Evolutionary conservation across 1,140 invertebrate species (phyloP).

Genomic region (Aphelinus atriplicis): DNA sequence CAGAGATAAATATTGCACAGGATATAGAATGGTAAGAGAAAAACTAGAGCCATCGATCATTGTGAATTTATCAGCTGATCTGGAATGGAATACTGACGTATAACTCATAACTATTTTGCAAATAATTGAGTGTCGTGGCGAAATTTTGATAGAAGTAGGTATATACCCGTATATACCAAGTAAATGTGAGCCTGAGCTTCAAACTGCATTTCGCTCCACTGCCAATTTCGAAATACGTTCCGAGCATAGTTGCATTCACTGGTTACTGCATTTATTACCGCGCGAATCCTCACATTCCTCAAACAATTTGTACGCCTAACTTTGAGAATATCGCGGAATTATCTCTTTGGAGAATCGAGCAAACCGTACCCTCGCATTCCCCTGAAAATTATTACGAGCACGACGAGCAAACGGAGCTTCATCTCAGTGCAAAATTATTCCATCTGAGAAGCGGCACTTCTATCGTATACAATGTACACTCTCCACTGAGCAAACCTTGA

Average conservation of each 20-base stretch:
- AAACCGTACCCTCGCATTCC: not conserved
- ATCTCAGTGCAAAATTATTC: slow-evolving; percentile 5
- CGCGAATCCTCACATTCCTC: not conserved
- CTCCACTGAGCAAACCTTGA: not conserved
- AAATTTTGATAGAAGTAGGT: too few relatives aligned
- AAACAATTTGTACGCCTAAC: not conserved
- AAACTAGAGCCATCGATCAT: too few relatives aligned
- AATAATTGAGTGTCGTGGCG: too few relatives aligned
- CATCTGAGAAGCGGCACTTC: slow-evolving; percentile 4
- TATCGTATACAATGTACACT: not conserved
- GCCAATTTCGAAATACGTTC: not conserved
- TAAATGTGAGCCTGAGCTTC: too few relatives aligned
- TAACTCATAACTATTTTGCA: too few relatives aligned
- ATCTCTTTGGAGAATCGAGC: not conserved
- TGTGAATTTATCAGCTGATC: too few relatives aligned
- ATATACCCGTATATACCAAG: too few relatives aligned
- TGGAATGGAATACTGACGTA: too few relatives aligned
- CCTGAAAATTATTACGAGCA: not conserved
- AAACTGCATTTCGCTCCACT: too few relatives aligned
- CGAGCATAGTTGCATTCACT: not conserved
- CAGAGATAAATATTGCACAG: too few relatives aligned
- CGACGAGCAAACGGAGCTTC: not conserved
- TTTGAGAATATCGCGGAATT: not conserved
- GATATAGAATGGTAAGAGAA: too few relatives aligned
- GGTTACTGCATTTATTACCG: too few relatives aligned